These are phyloP conservation scores for Imbricaverruca yamaguchii DNA, from an alignment of 2,888 invertebrate genomes.

Conservation along the genomic window DNA sequence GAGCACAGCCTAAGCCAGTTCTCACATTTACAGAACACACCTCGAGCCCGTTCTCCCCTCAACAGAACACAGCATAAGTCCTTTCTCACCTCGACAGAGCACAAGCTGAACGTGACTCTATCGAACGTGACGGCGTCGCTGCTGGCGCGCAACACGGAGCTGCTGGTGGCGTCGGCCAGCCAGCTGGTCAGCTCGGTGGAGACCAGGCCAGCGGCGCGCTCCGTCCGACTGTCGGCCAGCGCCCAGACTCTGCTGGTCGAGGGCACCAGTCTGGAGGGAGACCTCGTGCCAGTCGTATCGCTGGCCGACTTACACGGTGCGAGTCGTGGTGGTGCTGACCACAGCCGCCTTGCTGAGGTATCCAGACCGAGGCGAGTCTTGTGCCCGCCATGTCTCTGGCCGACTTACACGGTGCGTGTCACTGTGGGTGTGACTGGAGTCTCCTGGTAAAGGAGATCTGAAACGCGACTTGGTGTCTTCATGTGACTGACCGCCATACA, in stretches of 20 bases:
- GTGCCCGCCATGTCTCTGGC: no score
- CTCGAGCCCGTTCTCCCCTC: no score
- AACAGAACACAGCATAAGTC: background rate
- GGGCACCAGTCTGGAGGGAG: conserved; percentile 63
- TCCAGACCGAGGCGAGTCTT: background rate
- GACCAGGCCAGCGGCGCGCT: conserved; percentile 57
- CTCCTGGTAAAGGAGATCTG: no score
- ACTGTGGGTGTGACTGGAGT: no score
- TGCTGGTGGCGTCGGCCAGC: conserved; percentile 61
- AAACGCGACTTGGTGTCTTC: no score
- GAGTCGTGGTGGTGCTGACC: background rate
- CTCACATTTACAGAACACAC: no score
- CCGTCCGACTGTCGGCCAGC: conserved; percentile 59
- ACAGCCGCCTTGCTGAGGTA: no score
- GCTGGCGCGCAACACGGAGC: conserved; percentile 59
- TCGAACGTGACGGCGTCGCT: conserved; percentile 63
- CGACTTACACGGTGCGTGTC: background rate
- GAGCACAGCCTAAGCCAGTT: no score
- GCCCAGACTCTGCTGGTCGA: conserved; percentile 69
- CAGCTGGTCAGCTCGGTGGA: conserved; percentile 62
- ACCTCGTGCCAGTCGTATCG: conserved; percentile 59
- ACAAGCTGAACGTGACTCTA: conserved; percentile 65
- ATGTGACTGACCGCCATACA: no score
- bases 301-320: conserved; percentile 51
- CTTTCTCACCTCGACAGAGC: conserved; percentile 48